phyloP scores from a whole-genome alignment of 2,113 vertebrate species.

The Galbula dea region DNA sequence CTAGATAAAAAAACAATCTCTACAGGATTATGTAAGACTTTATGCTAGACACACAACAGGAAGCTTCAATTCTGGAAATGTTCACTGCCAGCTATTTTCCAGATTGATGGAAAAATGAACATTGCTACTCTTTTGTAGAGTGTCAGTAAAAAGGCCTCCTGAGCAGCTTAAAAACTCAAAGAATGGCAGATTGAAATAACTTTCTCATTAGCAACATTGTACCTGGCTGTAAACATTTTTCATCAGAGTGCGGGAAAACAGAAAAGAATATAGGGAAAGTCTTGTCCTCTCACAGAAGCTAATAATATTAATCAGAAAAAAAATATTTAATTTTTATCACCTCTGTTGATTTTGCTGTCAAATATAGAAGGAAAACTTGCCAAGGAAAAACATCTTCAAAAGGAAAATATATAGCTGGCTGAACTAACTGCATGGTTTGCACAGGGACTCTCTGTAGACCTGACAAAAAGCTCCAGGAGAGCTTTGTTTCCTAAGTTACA shows the following conservation, averaged over 20 bases:
- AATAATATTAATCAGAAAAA: background rate
- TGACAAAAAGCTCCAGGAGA: background rate
- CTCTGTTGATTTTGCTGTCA: background rate
- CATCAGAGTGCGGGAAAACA: background rate
- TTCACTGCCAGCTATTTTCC: slow-evolving; percentile 1
- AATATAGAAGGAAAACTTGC: background rate
- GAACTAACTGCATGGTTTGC: background rate
- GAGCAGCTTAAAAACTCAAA: background rate
- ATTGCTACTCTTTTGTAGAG: slow-evolving; percentile 9
- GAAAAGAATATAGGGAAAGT: background rate
- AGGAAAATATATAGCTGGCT: background rate
- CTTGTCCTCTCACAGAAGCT: background rate
- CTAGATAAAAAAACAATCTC: background rate
- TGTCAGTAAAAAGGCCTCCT: background rate
- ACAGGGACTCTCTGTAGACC: background rate
- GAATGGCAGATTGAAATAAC: background rate
- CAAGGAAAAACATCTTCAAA: background rate
- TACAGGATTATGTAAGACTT: background rate
- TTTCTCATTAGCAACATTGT: background rate
- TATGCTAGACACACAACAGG: background rate
- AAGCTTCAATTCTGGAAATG: background rate
- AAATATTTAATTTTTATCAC: background rate
- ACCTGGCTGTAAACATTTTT: background rate
- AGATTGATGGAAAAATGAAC: slow-evolving; percentile 28
- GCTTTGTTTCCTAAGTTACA: background rate